Evolutionary conservation across 2,113 vertebrate genomes (phyloP).

Genomic region (Octodon degus): DNA sequence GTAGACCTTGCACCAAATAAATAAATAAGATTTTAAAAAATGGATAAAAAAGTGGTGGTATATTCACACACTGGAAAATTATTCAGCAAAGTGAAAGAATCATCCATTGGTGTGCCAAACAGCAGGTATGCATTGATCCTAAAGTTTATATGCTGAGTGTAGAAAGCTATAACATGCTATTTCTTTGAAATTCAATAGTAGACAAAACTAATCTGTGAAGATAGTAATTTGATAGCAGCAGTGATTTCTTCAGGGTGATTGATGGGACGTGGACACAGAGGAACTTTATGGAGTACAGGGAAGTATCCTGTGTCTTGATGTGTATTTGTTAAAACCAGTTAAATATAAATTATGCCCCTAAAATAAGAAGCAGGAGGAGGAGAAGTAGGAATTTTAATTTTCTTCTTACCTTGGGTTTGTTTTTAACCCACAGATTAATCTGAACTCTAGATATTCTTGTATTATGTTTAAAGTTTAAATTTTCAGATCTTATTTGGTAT

Average conservation of each 20-base stretch:
- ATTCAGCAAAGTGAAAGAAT: background rate
- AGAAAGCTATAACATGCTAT: background rate
- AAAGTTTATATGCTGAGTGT: background rate
- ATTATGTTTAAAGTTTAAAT: constrained; percentile 38
- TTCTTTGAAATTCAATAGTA: background rate
- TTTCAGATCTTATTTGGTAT: background rate
- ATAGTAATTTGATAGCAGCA: background rate
- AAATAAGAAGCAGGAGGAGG: background rate
- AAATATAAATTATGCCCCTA: background rate
- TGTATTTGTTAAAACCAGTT: background rate
- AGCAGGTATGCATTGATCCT: background rate
- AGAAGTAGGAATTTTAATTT: background rate
- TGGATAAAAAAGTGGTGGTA: background rate
- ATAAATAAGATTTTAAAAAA: no score
- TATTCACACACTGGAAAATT: background rate
- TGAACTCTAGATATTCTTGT: background rate
- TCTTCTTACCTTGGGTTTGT: background rate
- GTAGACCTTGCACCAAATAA: no score
- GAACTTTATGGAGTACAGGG: background rate
- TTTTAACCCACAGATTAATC: constrained; percentile 16
- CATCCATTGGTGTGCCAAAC: background rate
- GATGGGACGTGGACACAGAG: background rate
- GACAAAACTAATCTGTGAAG: background rate
- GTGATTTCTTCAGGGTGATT: background rate
- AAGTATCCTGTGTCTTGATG: background rate